A percentile compares a stretch with the other conserved stretches of the same genome.
Conservation (phyloP, 2,797 vertebrate genomes). For the Melanotaenia boesemani region DNA sequence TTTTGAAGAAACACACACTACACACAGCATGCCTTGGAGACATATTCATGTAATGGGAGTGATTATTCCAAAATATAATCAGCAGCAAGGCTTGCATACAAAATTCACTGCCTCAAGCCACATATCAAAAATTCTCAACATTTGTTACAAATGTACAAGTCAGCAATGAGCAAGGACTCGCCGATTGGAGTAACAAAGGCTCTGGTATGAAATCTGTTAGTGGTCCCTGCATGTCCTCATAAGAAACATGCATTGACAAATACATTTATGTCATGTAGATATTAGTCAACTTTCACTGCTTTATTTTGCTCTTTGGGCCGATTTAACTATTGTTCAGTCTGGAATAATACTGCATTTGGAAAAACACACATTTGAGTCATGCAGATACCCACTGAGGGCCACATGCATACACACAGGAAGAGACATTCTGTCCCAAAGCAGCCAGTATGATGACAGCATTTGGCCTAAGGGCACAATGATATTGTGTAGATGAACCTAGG, state of each 20-base stretch:
- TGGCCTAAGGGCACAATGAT: slow-evolving; percentile 31
- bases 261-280: slow-evolving; percentile 16
- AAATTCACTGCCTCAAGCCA: slow-evolving; percentile 76
- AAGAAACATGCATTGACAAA: slow-evolving; percentile 7
- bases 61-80: slow-evolving; percentile 87
- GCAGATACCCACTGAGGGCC: not conserved
- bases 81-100: slow-evolving; percentile 74
- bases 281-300: not conserved
- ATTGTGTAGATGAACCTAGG: slow-evolving; percentile 44
- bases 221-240: slow-evolving; percentile 9
- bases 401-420: not conserved
- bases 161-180: slow-evolving; percentile 45
- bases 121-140: slow-evolving; percentile 76
- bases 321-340: not conserved
- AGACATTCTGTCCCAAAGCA: slow-evolving; percentile 17
- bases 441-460: not conserved
- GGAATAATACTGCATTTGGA: not conserved
- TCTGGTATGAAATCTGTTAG: slow-evolving; percentile 38
- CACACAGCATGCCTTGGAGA: slow-evolving; percentile 74
- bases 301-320: not conserved
- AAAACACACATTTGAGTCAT: not conserved
- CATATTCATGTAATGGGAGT: slow-evolving; percentile 83
- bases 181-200: slow-evolving; percentile 41
- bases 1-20: slow-evolving; percentile 69
- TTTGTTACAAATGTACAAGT: slow-evolving; percentile 72